phyloP scores from a whole-genome alignment of 2,888 invertebrate genomes.

The Mycalesis mineus region DNA sequence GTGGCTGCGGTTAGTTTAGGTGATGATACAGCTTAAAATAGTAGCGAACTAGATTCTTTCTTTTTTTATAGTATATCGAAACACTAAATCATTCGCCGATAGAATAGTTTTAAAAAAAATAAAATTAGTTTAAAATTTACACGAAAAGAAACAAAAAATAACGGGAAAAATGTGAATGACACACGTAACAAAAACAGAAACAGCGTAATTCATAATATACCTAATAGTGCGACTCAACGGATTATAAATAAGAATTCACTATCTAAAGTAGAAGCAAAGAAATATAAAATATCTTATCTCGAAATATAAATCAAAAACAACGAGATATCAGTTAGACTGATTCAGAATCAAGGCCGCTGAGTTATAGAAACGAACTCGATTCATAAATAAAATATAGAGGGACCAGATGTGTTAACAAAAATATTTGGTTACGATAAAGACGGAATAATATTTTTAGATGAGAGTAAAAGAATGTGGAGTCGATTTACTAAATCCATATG shows the following conservation, averaged over 20 bases:
- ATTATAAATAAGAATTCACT: neutral
- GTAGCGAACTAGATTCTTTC: too few species aligned
- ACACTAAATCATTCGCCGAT: too few species aligned
- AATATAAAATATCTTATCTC: constrained; percentile 25
- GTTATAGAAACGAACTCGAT: constrained; percentile 40
- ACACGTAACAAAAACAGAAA: too few species aligned
- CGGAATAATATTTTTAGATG: constrained; percentile 45
- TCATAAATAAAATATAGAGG: constrained; percentile 53
- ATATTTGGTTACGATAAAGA: constrained; percentile 36
- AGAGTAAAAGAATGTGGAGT: constrained; percentile 44
- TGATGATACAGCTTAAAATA: too few species aligned
- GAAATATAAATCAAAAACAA: constrained; percentile 34
- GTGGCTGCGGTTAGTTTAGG: too few species aligned
- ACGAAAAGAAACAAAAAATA: too few species aligned
- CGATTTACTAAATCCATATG: constrained; percentile 31
- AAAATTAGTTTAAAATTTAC: too few species aligned
- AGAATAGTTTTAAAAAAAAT: too few species aligned
- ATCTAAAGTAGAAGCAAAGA: neutral
- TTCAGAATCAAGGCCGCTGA: constrained; percentile 44
- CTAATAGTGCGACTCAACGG: neutral
- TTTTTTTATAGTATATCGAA: too few species aligned
- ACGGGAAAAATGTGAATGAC: too few species aligned
- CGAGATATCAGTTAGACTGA: constrained; percentile 37
- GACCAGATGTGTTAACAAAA: constrained; percentile 44
- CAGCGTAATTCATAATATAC: too few species aligned